Percentiles rank a stretch among this genome's conserved stretches.
These are phyloP conservation scores for Wasmannia auropunctata DNA, from an alignment of 1,140 invertebrate genomes.

Conservation along the genomic window DNA sequence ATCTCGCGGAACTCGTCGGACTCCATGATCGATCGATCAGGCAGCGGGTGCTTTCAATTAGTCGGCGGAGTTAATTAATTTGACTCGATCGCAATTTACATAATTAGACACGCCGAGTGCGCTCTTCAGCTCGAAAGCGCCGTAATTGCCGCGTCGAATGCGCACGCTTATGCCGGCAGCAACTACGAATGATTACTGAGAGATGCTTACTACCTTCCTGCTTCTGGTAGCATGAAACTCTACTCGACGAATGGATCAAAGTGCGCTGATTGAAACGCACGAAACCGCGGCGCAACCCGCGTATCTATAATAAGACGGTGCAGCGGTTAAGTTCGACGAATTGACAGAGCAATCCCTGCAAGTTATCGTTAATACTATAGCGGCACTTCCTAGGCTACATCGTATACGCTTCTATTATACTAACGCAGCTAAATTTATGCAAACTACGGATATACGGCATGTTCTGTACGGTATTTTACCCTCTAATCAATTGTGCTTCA, in stretches of 20 bases:
- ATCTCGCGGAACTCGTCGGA: slow-evolving; percentile 19
- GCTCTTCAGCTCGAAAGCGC: slow-evolving; percentile 19
- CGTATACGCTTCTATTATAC: not conserved
- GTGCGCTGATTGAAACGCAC: slow-evolving; percentile 33
- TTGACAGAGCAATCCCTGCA: slow-evolving; percentile 10
- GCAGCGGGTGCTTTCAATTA: slow-evolving; percentile 65
- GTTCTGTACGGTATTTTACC: not conserved
- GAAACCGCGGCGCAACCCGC: not conserved
- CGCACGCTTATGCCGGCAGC: slow-evolving; percentile 14
- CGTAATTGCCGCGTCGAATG: slow-evolving; percentile 53
- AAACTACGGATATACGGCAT: not conserved
- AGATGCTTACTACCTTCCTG: slow-evolving; percentile 25
- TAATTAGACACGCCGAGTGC: slow-evolving; percentile 60
- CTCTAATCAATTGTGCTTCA: not conserved
- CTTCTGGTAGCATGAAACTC: slow-evolving; percentile 17
- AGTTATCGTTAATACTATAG: slow-evolving; percentile 22
- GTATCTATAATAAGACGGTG: slow-evolving; percentile 15
- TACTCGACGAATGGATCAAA: slow-evolving; percentile 25
- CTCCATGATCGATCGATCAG: slow-evolving; percentile 66
- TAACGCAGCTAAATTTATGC: not conserved
- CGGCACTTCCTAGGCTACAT: not conserved
- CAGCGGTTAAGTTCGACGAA: slow-evolving; percentile 12
- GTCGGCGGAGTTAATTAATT: slow-evolving; percentile 66
- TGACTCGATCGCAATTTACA: slow-evolving; percentile 66
- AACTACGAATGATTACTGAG: slow-evolving; percentile 32